A percentile compares a stretch with the other conserved stretches of the same genome.
Conservation (phyloP, 2,113 vertebrate species). For the Pao palembangensis region DNA sequence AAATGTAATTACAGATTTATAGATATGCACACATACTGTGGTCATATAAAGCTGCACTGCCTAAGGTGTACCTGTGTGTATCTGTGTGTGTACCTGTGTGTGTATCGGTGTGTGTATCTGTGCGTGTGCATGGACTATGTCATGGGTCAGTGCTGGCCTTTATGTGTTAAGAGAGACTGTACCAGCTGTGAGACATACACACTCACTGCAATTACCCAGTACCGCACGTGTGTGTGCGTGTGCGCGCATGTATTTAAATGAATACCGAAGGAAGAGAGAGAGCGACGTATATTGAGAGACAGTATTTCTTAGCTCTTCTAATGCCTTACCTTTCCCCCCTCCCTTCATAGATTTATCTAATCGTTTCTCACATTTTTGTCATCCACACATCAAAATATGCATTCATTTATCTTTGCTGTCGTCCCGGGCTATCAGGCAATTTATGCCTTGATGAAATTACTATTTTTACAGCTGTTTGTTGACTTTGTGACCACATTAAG, state of each 20-base stretch:
- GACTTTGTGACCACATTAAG: neutral
- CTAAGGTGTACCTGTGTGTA: slow-evolving; percentile 45
- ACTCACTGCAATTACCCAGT: slow-evolving; percentile 63
- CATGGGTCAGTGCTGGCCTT: slow-evolving; percentile 59
- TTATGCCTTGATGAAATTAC: neutral
- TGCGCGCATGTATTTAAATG: slow-evolving; percentile 26
- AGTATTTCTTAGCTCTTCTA: slow-evolving; percentile 44
- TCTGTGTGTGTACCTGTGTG: slow-evolving; percentile 8
- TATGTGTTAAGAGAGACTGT: slow-evolving; percentile 64
- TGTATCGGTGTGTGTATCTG: slow-evolving; percentile 20
- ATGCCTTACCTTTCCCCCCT: slow-evolving; percentile 13
- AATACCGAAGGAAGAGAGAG: slow-evolving; percentile 45
- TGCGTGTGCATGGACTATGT: slow-evolving; percentile 22
- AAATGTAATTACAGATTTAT: slow-evolving; percentile 15
- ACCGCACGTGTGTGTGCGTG: slow-evolving; percentile 13
- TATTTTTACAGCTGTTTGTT: neutral
- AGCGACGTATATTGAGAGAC: slow-evolving; percentile 49
- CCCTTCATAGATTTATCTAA: slow-evolving; percentile 18
- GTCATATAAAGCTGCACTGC: slow-evolving; percentile 1
- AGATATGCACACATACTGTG: slow-evolving; percentile 11
- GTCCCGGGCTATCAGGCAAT: neutral
- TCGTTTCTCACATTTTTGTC: slow-evolving; percentile 23
- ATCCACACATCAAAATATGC: neutral
- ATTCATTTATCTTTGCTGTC: neutral
- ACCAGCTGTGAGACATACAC: slow-evolving; percentile 62